These are phyloP conservation scores for Strigamia crassipes DNA, from an alignment of 2,888 invertebrate species.

Conservation along the genomic window DNA sequence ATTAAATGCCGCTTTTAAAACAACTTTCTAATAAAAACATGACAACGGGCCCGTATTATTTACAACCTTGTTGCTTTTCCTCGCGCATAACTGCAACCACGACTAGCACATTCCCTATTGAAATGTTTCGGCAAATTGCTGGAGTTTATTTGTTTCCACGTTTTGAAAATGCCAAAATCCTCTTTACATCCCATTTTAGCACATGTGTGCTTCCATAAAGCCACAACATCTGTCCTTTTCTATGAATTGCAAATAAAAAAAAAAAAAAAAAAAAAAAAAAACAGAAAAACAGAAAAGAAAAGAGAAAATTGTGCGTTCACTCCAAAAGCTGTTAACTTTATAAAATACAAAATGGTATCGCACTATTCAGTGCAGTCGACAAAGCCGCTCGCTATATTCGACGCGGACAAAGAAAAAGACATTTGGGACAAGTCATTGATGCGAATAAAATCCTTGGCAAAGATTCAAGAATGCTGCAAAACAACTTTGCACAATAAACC, in stretches of 20 bases:
- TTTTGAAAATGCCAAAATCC: constrained; percentile 20
- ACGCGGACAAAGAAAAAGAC: background rate
- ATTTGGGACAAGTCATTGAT: constrained; percentile 2
- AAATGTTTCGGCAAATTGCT: background rate
- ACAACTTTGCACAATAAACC: constrained; percentile 5
- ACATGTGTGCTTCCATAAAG: background rate
- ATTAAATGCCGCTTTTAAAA: no score
- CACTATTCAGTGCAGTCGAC: background rate
- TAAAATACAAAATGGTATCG: background rate
- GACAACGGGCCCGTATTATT: no score
- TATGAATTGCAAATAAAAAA: background rate
- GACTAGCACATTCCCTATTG: background rate
- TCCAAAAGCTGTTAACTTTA: background rate
- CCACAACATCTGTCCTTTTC: background rate
- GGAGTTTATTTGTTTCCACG: background rate
- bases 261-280: no score
- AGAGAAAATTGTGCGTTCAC: no score
- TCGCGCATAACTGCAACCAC: no score
- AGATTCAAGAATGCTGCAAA: constrained; percentile 13
- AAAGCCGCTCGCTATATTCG: background rate
- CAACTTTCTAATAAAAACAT: no score
- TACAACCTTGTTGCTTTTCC: no score
- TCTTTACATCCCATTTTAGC: background rate
- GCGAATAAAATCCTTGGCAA: constrained; percentile 6
- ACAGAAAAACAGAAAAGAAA: background rate